Conservation (phyloP, 2,113 vertebrate genomes). For the Lathamus discolor region DNA sequence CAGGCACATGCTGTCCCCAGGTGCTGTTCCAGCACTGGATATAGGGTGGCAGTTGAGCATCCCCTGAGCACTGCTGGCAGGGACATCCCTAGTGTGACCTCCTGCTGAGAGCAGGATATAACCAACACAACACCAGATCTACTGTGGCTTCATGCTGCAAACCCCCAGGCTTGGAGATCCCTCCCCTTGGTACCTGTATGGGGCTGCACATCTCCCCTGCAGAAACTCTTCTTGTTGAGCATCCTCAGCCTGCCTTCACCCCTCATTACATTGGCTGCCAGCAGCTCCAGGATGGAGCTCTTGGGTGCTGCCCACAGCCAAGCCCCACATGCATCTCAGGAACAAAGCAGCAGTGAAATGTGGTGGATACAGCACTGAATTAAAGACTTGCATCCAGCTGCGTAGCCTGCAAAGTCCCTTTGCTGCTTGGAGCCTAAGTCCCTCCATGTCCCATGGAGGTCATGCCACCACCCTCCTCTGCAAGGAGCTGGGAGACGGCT, state of each 20-base stretch:
- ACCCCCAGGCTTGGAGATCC: background rate
- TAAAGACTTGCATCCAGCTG: background rate
- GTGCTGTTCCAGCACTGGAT: background rate
- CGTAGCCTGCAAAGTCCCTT: background rate
- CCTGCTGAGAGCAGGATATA: background rate
- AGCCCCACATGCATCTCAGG: background rate
- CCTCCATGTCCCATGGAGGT: too few species aligned
- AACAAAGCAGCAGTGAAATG: background rate
- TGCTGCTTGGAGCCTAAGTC: fast-evolving
- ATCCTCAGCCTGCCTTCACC: background rate
- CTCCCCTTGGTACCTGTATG: fast-evolving
- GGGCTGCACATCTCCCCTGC: background rate
- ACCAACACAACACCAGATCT: background rate
- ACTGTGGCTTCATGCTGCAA: background rate
- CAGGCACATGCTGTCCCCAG: fast-evolving
- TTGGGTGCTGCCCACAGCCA: background rate
- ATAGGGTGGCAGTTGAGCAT: background rate
- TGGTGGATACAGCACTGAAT: background rate
- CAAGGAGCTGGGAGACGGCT: background rate
- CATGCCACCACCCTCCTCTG: background rate
- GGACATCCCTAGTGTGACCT: background rate
- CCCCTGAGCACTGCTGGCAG: fast-evolving
- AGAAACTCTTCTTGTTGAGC: background rate
- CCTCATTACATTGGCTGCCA: fast-evolving
- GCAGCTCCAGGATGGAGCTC: background rate